A percentile compares a stretch with the other conserved stretches of the same genome.
phyloP scores from a whole-genome alignment of 2,888 invertebrate genomes.

The Philonicus albiceps region DNA sequence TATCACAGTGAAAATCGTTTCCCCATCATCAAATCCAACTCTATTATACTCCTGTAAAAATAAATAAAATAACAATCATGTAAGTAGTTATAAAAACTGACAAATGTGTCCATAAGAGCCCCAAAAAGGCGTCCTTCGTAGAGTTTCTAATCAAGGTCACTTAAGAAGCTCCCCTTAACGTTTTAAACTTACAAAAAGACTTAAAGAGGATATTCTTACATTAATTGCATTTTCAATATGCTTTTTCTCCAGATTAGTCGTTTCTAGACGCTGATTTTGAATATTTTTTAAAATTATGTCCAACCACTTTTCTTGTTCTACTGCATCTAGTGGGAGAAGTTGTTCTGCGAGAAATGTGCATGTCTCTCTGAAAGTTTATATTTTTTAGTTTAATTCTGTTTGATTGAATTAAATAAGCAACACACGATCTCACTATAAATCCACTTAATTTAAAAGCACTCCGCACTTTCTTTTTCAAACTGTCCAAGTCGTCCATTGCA shows the following conservation, averaged over 20 bases:
- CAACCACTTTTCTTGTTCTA: slow-evolving; percentile 74
- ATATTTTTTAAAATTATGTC: slow-evolving; percentile 80
- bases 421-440: slow-evolving; percentile 70
- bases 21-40: slow-evolving; percentile 71
- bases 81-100: background rate
- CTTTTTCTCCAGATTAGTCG: slow-evolving; percentile 75
- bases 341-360: slow-evolving; percentile 76
- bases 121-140: background rate
- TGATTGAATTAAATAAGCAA: slow-evolving; percentile 20
- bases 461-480: slow-evolving; percentile 69
- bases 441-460: slow-evolving; percentile 79
- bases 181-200: background rate
- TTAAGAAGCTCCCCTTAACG: background rate
- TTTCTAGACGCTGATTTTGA: slow-evolving; percentile 77
- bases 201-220: slow-evolving; percentile 59
- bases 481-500: slow-evolving; percentile 22
- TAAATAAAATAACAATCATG: background rate
- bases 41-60: slow-evolving; percentile 46
- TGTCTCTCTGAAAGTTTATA: slow-evolving; percentile 69
- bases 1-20: slow-evolving; percentile 80
- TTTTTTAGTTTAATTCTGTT: background rate
- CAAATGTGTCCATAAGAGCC: background rate
- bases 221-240: slow-evolving; percentile 78
- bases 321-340: slow-evolving; percentile 68
- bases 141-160: background rate